These are phyloP conservation scores for Choristoneura fumiferana DNA, from an alignment of 1,140 invertebrate species.

Conservation along the genomic window DNA sequence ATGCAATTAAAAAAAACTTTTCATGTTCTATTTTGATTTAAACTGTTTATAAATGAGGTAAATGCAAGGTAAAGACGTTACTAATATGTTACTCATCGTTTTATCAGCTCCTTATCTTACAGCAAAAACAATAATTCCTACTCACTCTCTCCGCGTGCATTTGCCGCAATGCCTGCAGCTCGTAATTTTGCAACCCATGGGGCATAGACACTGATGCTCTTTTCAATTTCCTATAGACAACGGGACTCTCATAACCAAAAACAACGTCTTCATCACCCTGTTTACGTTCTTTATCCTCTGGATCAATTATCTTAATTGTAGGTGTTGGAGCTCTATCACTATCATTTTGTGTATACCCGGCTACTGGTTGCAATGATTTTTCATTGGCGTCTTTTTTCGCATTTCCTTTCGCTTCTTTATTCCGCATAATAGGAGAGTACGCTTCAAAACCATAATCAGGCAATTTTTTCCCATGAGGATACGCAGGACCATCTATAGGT, in stretches of 20 bases:
- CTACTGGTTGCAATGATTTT: too few species aligned
- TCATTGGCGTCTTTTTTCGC: too few species aligned
- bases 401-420: background rate
- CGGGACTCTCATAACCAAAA: conserved; percentile 26
- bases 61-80: too few species aligned
- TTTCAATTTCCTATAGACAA: conserved; percentile 33
- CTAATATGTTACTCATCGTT: too few species aligned
- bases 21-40: too few species aligned
- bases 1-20: too few species aligned
- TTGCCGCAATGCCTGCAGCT: conserved; percentile 18
- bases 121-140: conserved; percentile 1
- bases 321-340: conserved; percentile 38
- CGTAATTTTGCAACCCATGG: conserved; percentile 24
- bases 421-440: background rate
- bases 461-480: background rate
- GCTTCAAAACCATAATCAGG: background rate
- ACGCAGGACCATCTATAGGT: conserved; percentile 13
- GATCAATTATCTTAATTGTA: conserved; percentile 44
- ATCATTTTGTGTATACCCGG: too few species aligned
- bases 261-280: conserved; percentile 17
- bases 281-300: conserved; percentile 26
- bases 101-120: too few species aligned
- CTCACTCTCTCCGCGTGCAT: conserved; percentile 31
- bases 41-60: too few species aligned
- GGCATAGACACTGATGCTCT: conserved; percentile 30